phyloP scores from a whole-genome alignment of 2,888 invertebrate species.

The Eupeodes latifasciatus region DNA sequence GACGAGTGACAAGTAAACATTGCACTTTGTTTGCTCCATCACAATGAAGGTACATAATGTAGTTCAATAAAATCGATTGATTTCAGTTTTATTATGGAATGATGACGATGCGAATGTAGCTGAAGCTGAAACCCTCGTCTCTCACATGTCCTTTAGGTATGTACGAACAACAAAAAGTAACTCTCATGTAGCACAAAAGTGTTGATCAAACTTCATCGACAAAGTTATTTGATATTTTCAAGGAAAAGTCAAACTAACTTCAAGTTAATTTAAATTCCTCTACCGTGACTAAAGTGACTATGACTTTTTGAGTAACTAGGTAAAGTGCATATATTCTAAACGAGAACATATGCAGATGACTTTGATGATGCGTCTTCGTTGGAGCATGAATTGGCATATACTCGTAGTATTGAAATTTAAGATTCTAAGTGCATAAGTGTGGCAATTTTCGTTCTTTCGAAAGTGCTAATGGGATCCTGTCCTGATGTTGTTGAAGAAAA shows the following conservation, averaged over 20 bases:
- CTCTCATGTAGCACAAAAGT: not conserved
- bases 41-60: not conserved
- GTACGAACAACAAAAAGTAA: not conserved
- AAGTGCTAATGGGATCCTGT: constrained; percentile 28
- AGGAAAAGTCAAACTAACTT: constrained; percentile 37
- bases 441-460: not conserved
- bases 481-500: constrained; percentile 5
- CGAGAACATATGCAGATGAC: not conserved
- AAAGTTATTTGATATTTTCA: constrained; percentile 27
- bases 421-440: not conserved
- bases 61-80: constrained; percentile 21
- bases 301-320: not conserved
- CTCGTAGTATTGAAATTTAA: not conserved
- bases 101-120: not conserved
- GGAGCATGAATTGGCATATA: constrained; percentile 35
- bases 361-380: not conserved
- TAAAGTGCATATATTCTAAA: not conserved
- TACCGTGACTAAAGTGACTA: constrained; percentile 2
- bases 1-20: constrained; percentile 3
- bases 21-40: not conserved
- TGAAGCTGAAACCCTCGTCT: not conserved
- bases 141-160: not conserved
- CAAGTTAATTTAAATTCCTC: constrained; percentile 59
- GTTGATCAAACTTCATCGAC: constrained; percentile 16
- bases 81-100: not conserved